Evolutionary conservation across 2,888 invertebrate species (phyloP).

Genomic region (Coleophora deauratella): DNA sequence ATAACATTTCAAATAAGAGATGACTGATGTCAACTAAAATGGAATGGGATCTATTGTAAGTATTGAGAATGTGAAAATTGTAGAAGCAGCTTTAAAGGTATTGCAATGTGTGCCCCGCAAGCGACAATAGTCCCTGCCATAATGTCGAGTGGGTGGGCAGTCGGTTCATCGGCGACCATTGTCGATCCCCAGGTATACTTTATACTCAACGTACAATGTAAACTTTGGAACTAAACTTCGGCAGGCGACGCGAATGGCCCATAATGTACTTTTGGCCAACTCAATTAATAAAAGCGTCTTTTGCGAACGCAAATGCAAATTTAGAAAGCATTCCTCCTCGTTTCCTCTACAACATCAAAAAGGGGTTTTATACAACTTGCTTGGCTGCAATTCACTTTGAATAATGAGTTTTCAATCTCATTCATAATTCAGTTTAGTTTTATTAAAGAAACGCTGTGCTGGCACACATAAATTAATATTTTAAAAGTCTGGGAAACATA

Average conservation of each 20-base stretch:
- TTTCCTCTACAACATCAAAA: slow-evolving; percentile 31
- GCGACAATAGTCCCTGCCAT: slow-evolving; percentile 54
- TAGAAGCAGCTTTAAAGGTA: no score
- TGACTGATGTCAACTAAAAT: no score
- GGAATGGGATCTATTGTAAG: no score
- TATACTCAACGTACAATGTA: slow-evolving; percentile 18
- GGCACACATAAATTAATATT: no score
- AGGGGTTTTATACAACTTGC: slow-evolving; percentile 28
- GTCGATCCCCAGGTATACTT: slow-evolving; percentile 55
- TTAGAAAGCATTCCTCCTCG: slow-evolving; percentile 25
- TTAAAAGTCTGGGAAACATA: no score
- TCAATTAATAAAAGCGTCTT: slow-evolving; percentile 26
- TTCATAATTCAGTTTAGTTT: slow-evolving; percentile 7
- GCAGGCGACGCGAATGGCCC: slow-evolving; percentile 17
- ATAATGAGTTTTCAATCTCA: slow-evolving; percentile 15
- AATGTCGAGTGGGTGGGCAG: slow-evolving; percentile 49
- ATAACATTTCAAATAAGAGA: no score
- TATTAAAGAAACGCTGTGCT: not conserved
- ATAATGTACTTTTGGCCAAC: slow-evolving; percentile 36
- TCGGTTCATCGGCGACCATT: slow-evolving; percentile 63
- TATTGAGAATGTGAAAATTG: no score
- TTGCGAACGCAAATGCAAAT: slow-evolving; percentile 35
- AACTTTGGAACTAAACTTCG: slow-evolving; percentile 30
- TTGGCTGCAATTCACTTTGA: slow-evolving; percentile 23
- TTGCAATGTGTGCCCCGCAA: slow-evolving; percentile 33